Percentiles rank a stretch among this genome's conserved stretches.
Conservation (phyloP, 2,113 vertebrate species). For the Odontesthes bonariensis region DNA sequence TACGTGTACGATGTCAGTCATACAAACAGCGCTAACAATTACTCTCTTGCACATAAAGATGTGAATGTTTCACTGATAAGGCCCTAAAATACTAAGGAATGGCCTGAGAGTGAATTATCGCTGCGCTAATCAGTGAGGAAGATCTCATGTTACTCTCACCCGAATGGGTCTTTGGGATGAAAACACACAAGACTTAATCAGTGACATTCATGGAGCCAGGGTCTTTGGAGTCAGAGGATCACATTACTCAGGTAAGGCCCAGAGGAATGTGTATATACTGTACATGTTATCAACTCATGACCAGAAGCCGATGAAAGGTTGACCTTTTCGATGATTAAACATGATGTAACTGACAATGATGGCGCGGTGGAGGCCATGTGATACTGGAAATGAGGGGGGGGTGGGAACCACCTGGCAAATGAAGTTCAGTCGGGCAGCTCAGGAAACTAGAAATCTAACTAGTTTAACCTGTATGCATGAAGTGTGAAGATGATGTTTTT, state of each 20-base stretch:
- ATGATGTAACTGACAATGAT: conserved; percentile 57
- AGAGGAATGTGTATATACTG: conserved; percentile 64
- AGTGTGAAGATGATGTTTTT: background rate
- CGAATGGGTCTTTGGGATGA: conserved; percentile 32
- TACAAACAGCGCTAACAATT: conserved; percentile 24
- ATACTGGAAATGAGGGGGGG: conserved; percentile 20
- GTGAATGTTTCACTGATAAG: conserved; percentile 26
- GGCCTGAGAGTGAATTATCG: conserved; percentile 29
- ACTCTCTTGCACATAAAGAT: conserved; percentile 14
- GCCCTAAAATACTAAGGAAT: conserved; percentile 13
- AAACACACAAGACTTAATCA: conserved; percentile 65
- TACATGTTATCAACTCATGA: conserved; percentile 65
- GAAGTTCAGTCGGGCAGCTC: conserved; percentile 1
- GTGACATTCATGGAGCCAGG: conserved; percentile 61
- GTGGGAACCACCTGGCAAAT: conserved; percentile 12
- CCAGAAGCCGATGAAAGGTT: conserved; percentile 66
- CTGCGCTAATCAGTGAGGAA: conserved; percentile 28
- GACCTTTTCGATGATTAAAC: conserved; percentile 70
- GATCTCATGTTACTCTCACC: conserved; percentile 61
- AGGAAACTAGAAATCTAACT: background rate
- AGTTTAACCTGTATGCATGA: background rate
- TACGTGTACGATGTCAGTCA: conserved; percentile 9
- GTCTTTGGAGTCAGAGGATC: conserved; percentile 60
- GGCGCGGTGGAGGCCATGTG: conserved; percentile 5
- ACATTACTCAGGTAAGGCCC: conserved; percentile 68